These are phyloP conservation scores for Elysia crispata DNA, from an alignment of 2,888 invertebrate genomes.

Conservation along the genomic window DNA sequence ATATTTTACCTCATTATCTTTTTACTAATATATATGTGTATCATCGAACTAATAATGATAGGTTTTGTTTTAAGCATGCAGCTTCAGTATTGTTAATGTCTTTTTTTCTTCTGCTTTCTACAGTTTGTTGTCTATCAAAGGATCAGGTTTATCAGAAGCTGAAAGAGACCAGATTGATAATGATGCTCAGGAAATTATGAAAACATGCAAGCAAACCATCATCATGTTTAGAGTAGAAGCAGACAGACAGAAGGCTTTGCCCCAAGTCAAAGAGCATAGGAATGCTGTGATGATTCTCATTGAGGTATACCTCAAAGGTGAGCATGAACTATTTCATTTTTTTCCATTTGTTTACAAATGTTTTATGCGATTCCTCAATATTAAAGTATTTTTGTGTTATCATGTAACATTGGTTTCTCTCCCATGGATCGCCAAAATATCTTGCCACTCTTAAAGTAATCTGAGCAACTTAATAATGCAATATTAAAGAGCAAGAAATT, in stretches of 20 bases:
- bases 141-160: constrained; percentile 86
- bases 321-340: constrained; percentile 6
- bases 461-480: too few species aligned
- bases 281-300: constrained; percentile 86
- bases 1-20: background rate
- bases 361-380: too few species aligned
- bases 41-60: too few species aligned
- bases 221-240: constrained; percentile 86
- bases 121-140: constrained; percentile 79
- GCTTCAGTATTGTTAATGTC: too few species aligned
- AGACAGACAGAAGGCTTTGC: constrained; percentile 64
- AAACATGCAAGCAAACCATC: constrained; percentile 87
- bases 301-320: constrained; percentile 86
- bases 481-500: too few species aligned
- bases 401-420: too few species aligned
- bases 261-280: constrained; percentile 87
- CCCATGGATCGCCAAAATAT: too few species aligned
- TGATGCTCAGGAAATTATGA: constrained; percentile 90
- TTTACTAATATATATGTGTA: background rate
- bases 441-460: too few species aligned
- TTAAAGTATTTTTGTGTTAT: too few species aligned
- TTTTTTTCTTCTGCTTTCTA: background rate
- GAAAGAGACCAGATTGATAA: constrained; percentile 92
- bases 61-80: too few species aligned
- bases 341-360: background rate